Evolutionary conservation across 2,797 vertebrate species (phyloP), one percentile per base, ranked within the genome.

Genomic region (Heterohyrax brucei): DNA sequence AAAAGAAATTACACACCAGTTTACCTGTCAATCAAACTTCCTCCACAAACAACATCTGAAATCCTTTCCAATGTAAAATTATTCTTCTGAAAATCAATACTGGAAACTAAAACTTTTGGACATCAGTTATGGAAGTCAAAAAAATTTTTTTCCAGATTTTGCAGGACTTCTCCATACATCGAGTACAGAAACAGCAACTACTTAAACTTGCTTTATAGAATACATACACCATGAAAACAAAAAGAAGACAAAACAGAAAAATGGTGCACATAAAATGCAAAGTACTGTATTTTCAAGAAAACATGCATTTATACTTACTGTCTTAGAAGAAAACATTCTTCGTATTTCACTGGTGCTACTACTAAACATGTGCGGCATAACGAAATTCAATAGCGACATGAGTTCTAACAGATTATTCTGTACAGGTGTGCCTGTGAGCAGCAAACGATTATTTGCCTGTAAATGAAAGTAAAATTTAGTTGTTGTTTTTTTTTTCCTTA

Each of bases 321-420:
- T 86, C 98, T 99, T 99, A 88, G 99, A 98, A 68, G 99, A 99
- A 98, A 99, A 99, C 99, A 99, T 99, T 97, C 99, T 99, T 96
- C 99, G 98, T 96, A 99, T 99, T 98, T 99, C 99, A 85, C 99
- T 98, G 8, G 99, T 99, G 94, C 99, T 99, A 96, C 98, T 99
- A 95, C 99, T 99, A 97, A 99, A 99, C 99, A 99, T 99, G 22
- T 99, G 99, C 0, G 99, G 99, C 99, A 99, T 99, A 95, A 99
- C 99, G 98, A 99, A 99, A 98, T 99, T 99, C 89, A 99, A 97
- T 18, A 99, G 99, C 1, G 99, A 99, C 99, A 99, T 99, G 84
- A 99, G 98, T 95, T 99, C 99, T 95, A 99, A 97, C 4, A 99
- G 98, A 96, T 99, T 99, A 98, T 99, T 99, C 98, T 99, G 99